These are phyloP conservation scores for Podarcis siculus DNA, from an alignment of 2,797 vertebrate species.

Conservation along the genomic window DNA sequence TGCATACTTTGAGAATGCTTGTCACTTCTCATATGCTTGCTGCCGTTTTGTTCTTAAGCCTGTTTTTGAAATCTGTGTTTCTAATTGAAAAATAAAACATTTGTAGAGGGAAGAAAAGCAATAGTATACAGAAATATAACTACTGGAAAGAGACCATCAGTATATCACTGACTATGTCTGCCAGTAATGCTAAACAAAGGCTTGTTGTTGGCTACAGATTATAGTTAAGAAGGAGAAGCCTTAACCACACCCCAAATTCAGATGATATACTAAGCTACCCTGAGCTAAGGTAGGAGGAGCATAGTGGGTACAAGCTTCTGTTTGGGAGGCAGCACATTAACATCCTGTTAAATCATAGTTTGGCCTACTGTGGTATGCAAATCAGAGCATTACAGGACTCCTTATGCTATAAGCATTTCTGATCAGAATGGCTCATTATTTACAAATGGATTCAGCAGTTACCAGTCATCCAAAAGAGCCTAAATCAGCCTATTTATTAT, in stretches of 20 bases:
- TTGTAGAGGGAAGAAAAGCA: not conserved
- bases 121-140: not conserved
- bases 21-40: not conserved
- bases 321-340: too few relatives aligned
- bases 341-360: too few relatives aligned
- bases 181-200: too few relatives aligned
- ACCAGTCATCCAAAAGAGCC: not conserved
- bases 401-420: not conserved
- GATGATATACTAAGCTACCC: too few relatives aligned
- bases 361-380: too few relatives aligned
- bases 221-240: too few relatives aligned
- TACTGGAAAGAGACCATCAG: too few relatives aligned
- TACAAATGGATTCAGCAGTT: not conserved
- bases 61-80: not conserved
- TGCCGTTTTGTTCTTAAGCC: not conserved
- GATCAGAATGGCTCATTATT: not conserved
- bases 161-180: too few relatives aligned
- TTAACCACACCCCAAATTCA: too few relatives aligned
- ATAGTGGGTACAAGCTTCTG: too few relatives aligned
- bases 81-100: not conserved
- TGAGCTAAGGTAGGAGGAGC: too few relatives aligned
- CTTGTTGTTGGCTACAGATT: too few relatives aligned
- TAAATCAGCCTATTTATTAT: not conserved
- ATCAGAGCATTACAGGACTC: not conserved
- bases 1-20: not conserved